A percentile compares a stretch with the other conserved stretches of the same genome.
These are phyloP conservation scores for Nasonovia ribisnigri DNA, from an alignment of 2,888 invertebrate genomes.

Conservation along the genomic window DNA sequence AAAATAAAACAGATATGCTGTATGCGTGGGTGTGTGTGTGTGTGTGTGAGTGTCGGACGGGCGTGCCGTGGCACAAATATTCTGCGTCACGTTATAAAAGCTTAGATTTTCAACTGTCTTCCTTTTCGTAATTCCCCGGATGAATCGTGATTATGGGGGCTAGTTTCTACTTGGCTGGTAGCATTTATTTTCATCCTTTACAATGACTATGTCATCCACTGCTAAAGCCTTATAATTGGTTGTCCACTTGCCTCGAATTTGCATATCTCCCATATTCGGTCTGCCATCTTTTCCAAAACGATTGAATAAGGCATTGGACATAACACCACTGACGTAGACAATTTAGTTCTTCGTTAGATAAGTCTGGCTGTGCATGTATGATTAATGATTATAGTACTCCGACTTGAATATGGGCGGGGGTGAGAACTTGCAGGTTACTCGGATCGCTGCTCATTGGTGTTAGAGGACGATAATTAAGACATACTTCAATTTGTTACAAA, in stretches of 20 bases:
- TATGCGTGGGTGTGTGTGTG: too few species aligned
- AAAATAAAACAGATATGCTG: too few species aligned
- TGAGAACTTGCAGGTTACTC: not conserved
- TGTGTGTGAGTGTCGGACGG: too few species aligned
- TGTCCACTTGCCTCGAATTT: not conserved
- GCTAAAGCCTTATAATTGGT: too few species aligned
- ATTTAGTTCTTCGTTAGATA: not conserved
- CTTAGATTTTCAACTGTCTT: too few species aligned
- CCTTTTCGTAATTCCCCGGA: too few species aligned
- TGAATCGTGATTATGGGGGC: too few species aligned
- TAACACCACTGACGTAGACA: not conserved
- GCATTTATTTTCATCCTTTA: too few species aligned
- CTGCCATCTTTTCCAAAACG: not conserved
- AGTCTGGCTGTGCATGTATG: not conserved
- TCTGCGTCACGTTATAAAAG: too few species aligned
- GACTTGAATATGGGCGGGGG: not conserved
- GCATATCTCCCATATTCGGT: not conserved
- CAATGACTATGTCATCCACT: too few species aligned
- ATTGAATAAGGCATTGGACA: not conserved
- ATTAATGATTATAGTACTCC: not conserved
- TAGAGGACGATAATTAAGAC: not conserved
- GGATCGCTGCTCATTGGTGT: not conserved
- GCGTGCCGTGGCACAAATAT: too few species aligned
- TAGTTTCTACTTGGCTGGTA: too few species aligned
- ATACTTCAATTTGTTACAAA: not conserved